Conservation (phyloP, 1,140 invertebrate genomes). For the Drosophila tani region DNA sequence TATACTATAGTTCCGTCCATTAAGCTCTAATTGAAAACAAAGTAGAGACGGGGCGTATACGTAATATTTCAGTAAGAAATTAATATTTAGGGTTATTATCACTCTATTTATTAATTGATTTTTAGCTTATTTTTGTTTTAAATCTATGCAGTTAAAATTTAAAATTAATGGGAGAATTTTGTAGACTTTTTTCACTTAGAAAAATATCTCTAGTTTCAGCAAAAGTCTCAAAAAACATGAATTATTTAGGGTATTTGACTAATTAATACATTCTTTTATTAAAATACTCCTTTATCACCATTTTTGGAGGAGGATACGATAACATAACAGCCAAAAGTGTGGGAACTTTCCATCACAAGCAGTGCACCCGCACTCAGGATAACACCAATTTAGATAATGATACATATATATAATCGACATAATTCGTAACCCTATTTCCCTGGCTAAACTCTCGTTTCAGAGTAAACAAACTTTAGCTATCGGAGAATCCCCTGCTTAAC, state of each 20-base stretch:
- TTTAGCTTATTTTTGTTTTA: background rate
- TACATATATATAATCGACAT: background rate
- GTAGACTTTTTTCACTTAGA: no score
- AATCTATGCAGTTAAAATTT: no score
- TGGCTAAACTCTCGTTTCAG: background rate
- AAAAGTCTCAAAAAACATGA: no score
- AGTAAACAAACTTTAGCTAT: background rate
- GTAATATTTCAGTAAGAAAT: background rate
- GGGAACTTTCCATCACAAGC: background rate
- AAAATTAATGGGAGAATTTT: background rate
- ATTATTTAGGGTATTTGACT: background rate
- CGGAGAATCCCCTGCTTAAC: constrained; percentile 14
- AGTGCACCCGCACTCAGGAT: background rate
- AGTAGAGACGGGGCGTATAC: background rate
- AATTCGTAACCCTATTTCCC: no score
- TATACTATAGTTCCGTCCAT: background rate
- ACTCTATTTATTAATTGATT: background rate
- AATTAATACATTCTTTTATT: no score
- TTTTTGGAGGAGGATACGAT: background rate
- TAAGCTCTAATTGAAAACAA: constrained; percentile 7
- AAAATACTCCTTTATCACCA: no score
- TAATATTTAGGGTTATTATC: no score
- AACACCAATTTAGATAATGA: constrained; percentile 11
- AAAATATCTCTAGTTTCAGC: no score
- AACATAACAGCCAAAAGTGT: background rate